Conservation (phyloP, 2,888 invertebrate genomes). For the Cerceris ruficornis region DNA sequence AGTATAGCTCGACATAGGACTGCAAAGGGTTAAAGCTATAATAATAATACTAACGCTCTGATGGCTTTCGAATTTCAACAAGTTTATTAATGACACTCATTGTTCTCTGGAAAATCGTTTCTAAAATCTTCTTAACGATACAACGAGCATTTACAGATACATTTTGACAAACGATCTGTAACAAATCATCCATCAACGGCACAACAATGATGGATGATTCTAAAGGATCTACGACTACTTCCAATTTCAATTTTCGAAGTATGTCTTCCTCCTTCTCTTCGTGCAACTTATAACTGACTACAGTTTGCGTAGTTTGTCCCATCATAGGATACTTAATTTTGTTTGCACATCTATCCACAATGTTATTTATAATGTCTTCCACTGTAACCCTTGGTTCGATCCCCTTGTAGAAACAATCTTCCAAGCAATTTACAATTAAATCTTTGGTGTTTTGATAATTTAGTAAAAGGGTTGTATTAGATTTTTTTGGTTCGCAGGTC, state of each 20-base stretch:
- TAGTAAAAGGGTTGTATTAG: slow-evolving; percentile 62
- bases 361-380: slow-evolving; percentile 59
- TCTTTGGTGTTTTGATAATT: slow-evolving; percentile 53
- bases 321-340: slow-evolving; percentile 50
- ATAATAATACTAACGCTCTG: slow-evolving; percentile 45
- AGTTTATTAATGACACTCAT: slow-evolving; percentile 44
- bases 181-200: slow-evolving; percentile 50
- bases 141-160: slow-evolving; percentile 41
- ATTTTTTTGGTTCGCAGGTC: slow-evolving; percentile 65
- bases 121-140: slow-evolving; percentile 32
- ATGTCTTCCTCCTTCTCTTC: slow-evolving; percentile 63
- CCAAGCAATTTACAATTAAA: slow-evolving; percentile 39
- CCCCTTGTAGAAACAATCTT: slow-evolving; percentile 53
- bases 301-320: slow-evolving; percentile 58
- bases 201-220: slow-evolving; percentile 56
- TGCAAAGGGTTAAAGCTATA: neutral
- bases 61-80: slow-evolving; percentile 41
- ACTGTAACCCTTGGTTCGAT: slow-evolving; percentile 41
- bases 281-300: slow-evolving; percentile 49
- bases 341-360: slow-evolving; percentile 54
- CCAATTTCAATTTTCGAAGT: slow-evolving; percentile 52
- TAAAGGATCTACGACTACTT: slow-evolving; percentile 57
- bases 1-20: too few species aligned
- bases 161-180: slow-evolving; percentile 27
- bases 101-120: slow-evolving; percentile 32